Evolutionary conservation across 2,888 invertebrate genomes (phyloP), one percentile per base, ranked within the genome.

Genomic region (Nomada fabriciana): DNA sequence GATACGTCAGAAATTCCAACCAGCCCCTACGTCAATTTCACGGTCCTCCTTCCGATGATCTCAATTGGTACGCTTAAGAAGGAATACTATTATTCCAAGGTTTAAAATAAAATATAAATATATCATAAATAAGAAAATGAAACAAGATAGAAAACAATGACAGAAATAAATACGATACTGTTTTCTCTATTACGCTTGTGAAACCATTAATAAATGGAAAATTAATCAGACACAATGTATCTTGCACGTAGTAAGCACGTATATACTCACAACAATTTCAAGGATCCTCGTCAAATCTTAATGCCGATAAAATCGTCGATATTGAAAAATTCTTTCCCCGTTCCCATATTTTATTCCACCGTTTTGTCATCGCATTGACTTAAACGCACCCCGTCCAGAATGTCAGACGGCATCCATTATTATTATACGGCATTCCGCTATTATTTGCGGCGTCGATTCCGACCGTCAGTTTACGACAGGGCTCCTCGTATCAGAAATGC

Each of bases 1-100:
- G 59, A 50, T 55, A 71, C 65, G 76, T 61, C 76, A 75, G 71
- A 72, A 77, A 81, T 83, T 77, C 73, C 18, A 57, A 47, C 43
- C 50, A 15, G 29, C 11, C 7, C 65, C 47, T 73, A 18, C 43
- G 55, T 68, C 61, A 25, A 57, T 43, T 71, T 64, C 43, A 15
- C 25, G 2, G n/a, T 20, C 50, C 61, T 42, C 60, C 52, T n/a
- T n/a, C n/a, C 55, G 15, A 73, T 63, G 53, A 13, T 10, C 25
- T 75, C 47, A 68, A 78, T 79, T 79, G 69, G 67, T 75, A 23
- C 47, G 36, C 20, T 60, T 67, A 60, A 42, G 13, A 29, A 43
- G 42, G 63, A 18, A 20, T 10, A 36, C 2, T n/a, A 13, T 29
- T 75, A 25, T 25, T 42, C 23, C 53, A 23, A 52, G 20, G 20